Conservation (phyloP, 2,888 invertebrate genomes). For the Eucera pruinosa region DNA sequence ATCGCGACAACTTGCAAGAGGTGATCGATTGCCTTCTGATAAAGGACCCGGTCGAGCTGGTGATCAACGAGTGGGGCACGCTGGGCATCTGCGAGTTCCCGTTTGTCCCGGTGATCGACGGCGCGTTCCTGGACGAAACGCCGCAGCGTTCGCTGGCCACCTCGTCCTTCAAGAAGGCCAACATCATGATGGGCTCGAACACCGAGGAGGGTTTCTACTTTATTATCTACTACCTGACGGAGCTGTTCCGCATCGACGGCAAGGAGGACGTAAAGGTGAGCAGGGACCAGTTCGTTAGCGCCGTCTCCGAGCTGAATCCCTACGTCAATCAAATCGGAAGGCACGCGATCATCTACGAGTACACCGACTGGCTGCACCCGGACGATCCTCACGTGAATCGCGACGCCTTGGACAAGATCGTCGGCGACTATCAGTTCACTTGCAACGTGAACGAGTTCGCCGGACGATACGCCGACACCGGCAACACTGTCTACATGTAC, state of each 20-base stretch:
- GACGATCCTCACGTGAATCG: constrained; percentile 93
- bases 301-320: constrained; percentile 93
- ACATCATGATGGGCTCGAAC: constrained; percentile 96
- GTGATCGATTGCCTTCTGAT: constrained; percentile 91
- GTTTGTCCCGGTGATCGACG: constrained; percentile 97
- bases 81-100: constrained; percentile 95
- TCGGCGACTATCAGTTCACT: constrained; percentile 97
- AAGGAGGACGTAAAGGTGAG: constrained; percentile 92
- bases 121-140: constrained; percentile 94
- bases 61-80: constrained; percentile 94
- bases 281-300: constrained; percentile 90
- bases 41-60: constrained; percentile 90
- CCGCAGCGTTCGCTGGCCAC: constrained; percentile 90
- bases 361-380: constrained; percentile 95
- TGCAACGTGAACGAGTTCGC: constrained; percentile 98
- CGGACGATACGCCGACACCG: constrained; percentile 93
- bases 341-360: constrained; percentile 96
- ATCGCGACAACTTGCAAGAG: constrained; percentile 87
- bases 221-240: constrained; percentile 95
- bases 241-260: constrained; percentile 91
- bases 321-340: constrained; percentile 92
- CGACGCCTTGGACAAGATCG: constrained; percentile 95
- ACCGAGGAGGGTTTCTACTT: constrained; percentile 97
- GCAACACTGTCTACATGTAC: constrained; percentile 96
- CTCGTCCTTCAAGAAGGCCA: constrained; percentile 95